Evolutionary conservation across 2,113 vertebrate genomes (phyloP), one percentile per base, ranked within the genome.

Genomic region (Trematocara macrostoma): DNA sequence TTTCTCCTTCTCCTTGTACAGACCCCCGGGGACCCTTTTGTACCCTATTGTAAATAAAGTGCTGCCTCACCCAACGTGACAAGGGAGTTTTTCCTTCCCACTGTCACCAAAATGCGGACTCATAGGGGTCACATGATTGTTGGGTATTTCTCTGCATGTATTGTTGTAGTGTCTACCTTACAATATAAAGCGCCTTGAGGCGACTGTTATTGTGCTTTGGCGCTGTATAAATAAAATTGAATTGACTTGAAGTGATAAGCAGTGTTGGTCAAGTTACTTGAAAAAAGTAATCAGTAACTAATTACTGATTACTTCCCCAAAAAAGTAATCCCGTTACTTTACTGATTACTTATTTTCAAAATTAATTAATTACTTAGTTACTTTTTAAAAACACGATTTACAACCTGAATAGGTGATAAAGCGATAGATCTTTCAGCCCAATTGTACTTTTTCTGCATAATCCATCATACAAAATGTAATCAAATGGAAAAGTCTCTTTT

Each of bases 121-220:
- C 52, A 23, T 23, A 55, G 11, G n/a, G 52, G 10, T 55, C 52
- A 23, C 4, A 55, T 51, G 11, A 23, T 3, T 26, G 11, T 56
- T 56, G 53, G 23, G 53, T 56, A 14, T 26, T 56, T 8, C 12
- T 56, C 55, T 29, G 23, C 23, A 56, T 29, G 23, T 56, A 0
- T 56, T 56, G 11, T 14, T 56, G 53, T 56, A 26, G 3, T 12
- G 53, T 26, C 53, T 26, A 14, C 11, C 6, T 55, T 55, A 55
- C 6, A 26, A 55, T 29, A 56, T 29, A 56, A 56, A 15, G 55
- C 0, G 0, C 55, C 55, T 15, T 29, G 55, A 56, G 1, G 23
- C 0, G 55, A 29, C 55, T 29, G 55, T 29, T 56, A 0, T 56
- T 29, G 55, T 15, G 55, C 4, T 1, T 56, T 56, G 4, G 55